Percentiles rank a stretch among this genome's conserved stretches.
Evolutionary conservation across 1,140 invertebrate genomes (phyloP).

Genomic region (Microplitis demolitor): DNA sequence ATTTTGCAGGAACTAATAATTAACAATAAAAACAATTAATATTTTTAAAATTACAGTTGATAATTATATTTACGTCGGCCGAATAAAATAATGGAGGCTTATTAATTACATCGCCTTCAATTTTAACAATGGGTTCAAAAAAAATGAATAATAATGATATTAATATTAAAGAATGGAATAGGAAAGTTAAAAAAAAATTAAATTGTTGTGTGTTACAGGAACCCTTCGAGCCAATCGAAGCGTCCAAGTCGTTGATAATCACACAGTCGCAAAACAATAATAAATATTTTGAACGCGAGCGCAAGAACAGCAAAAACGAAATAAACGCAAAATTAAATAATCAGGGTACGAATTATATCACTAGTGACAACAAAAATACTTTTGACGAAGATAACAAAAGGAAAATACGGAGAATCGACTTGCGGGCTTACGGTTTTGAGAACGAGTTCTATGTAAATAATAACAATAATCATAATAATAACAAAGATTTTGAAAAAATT

Average conservation of each 20-base stretch:
- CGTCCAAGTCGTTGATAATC: conserved; percentile 6
- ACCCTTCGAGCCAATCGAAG: conserved; percentile 6
- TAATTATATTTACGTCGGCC: not conserved
- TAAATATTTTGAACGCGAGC: conserved; percentile 28
- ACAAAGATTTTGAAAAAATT: conserved; percentile 12
- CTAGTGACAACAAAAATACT: not conserved
- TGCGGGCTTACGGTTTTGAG: conserved; percentile 52
- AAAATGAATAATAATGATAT: not conserved
- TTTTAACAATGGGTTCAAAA: conserved; percentile 11
- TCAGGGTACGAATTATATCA: conserved; percentile 26
- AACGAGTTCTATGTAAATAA: conserved; percentile 35
- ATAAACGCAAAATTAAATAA: conserved; percentile 38
- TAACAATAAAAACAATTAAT: not conserved
- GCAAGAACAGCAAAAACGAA: conserved; percentile 40
- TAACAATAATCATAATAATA: conserved; percentile 18
- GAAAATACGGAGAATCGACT: conserved; percentile 45
- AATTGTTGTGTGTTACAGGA: conserved; percentile 30
- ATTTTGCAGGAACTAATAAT: no score
- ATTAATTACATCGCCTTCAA: conserved; percentile 11
- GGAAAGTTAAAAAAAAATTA: not conserved
- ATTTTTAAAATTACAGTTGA: not conserved
- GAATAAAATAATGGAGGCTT: not conserved
- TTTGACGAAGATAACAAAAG: conserved; percentile 34
- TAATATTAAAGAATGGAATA: not conserved
- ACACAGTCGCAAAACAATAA: not conserved